Evolutionary conservation across 92 coral and sea anemone species (phyloP), one percentile per base, ranked within the genome.

Genomic region (Porites rus): DNA sequence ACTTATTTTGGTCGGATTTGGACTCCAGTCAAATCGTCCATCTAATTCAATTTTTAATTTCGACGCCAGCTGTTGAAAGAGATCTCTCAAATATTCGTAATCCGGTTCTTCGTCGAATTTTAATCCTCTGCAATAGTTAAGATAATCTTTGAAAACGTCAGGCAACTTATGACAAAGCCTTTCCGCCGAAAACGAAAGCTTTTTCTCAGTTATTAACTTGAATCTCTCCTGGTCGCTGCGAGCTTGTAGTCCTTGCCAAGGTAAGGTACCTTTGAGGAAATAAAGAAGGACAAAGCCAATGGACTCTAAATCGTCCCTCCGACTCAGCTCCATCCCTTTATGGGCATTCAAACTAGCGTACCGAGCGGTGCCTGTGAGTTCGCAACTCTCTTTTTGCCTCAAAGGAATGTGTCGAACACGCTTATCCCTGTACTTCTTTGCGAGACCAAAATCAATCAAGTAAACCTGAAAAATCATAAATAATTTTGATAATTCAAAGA

Each of bases 191-290:
- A 88, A 74, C 4, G 88, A 72, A 2, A 83, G 84, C 65, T 93
- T 93, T 38, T 88, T 84, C 62, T 93, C 96, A 1, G 89, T 88
- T 8, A 93, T 92, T 85, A 84, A 52, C 71, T 90, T 86, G 25
- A 75, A 86, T 65, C 87, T 67, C 74, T 91, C 93, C 51, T 86
- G 84, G 75, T 89, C 90, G 18, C 70, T 92, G 24, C 92, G 89
- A 8, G 89, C 92, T 61, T 85, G 88, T 8, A 93, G 92, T 63
- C 96, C 96, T 63, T 93, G 96, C 96, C 96, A 93, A 8, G 96
- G 96, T 51, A 93, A 77, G 64, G 85, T 78, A 9, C 96, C 96
- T 81, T 90, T 92, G 21, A 79, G 79, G 78, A 93, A 93, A 72
- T 93, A 93, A 59, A 91, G 77, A 52, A 93, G 86, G 63, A 93